Base-by-base conservation (phyloP, 37 sponge, comb jelly and placozoan genomes). In the Ianthella basta region DNA sequence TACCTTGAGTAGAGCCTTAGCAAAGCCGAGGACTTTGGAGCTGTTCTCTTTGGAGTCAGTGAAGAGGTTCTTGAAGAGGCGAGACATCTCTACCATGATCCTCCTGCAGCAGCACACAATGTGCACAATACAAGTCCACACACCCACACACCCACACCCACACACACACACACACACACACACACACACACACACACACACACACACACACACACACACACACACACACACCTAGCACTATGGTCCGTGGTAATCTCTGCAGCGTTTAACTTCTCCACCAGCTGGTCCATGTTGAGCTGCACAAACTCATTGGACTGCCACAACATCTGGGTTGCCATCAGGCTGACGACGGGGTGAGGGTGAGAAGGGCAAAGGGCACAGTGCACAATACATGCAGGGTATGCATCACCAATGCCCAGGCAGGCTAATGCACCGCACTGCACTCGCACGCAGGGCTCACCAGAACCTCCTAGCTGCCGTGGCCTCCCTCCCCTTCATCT, bases 401-500 rank as follows among this genome's bases (percentile, higher is more conserved):
- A n/a, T n/a, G n/a, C n/a, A n/a, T n/a, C n/a, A n/a, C n/a, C n/a
- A n/a, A n/a, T n/a, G n/a, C n/a, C n/a, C n/a, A n/a, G n/a, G n/a
- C n/a, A n/a, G n/a, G n/a, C n/a, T n/a, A n/a, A n/a, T n/a, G n/a
- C n/a, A n/a, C n/a, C n/a, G n/a, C n/a, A n/a, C n/a, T n/a, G n/a
- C n/a, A n/a, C n/a, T n/a, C n/a, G n/a, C n/a, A n/a, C n/a, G n/a
- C n/a, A n/a, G n/a, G n/a, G 57, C 87, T 90, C 57, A 96, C 96
- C 96, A 93, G 82, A 96, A 93, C n/a, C 78, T 84, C 59, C 86
- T 68, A 34, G 88, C 96, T n/a, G 91, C 96, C 67, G 88, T 86
- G 15, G 88, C 83, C 59, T 93, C 94, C 34, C 87, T 83, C n/a
- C 82, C 82, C 8, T 80, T 40, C 24, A 96, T 91, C 40, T 86